A percentile compares a stretch with the other conserved stretches of the same genome.
These are phyloP conservation scores for Aphelenchoides besseyi DNA, from an alignment of 1,140 invertebrate genomes.

Conservation along the genomic window DNA sequence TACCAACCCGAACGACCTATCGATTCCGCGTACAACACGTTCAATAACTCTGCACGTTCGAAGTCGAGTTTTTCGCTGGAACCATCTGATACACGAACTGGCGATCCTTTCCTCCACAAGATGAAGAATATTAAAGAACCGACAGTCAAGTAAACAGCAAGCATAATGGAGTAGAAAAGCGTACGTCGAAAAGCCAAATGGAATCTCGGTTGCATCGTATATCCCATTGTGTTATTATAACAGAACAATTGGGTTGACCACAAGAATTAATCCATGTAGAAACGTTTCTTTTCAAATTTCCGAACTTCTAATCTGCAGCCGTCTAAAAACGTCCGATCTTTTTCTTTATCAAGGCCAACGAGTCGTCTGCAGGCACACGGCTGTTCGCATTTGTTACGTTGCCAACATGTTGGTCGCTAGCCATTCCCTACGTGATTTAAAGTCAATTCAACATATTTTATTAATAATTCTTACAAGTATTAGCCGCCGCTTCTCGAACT, in stretches of 20 bases:
- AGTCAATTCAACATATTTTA: no score
- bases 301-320: not conserved
- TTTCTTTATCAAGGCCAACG: not conserved
- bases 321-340: not conserved
- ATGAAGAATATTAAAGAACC: slow-evolving; percentile 20
- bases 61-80: slow-evolving; percentile 13
- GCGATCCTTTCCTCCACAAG: slow-evolving; percentile 10
- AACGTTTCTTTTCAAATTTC: not conserved
- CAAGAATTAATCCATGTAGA: no score
- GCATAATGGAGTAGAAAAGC: slow-evolving; percentile 21
- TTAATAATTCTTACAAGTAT: no score
- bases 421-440: no score
- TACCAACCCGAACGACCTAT: slow-evolving; percentile 21
- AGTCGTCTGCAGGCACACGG: not conserved
- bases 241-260: no score
- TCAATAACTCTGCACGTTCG: slow-evolving; percentile 25
- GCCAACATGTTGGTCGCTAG: no score
- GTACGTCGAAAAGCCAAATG: slow-evolving; percentile 26
- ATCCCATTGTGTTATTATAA: no score
- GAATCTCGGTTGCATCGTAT: slow-evolving; percentile 22
- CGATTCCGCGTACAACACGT: slow-evolving; percentile 22
- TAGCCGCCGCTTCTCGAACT: no score
- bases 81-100: not conserved
- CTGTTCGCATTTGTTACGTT: slow-evolving; percentile 5
- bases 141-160: slow-evolving; percentile 9